phyloP scores from a whole-genome alignment of 2,797 vertebrate genomes.

The Enteromius mattozi region DNA sequence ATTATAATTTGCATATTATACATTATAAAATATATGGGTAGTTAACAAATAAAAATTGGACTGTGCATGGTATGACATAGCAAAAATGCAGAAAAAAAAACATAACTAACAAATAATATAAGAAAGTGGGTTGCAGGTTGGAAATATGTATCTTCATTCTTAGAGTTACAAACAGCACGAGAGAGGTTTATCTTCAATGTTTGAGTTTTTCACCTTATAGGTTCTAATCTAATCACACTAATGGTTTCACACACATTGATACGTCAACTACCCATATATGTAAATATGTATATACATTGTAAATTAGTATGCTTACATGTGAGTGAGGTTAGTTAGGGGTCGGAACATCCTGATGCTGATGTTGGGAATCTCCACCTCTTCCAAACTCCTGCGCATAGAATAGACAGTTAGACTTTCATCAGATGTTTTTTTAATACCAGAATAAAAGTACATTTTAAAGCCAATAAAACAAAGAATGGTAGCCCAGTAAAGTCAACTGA shows the following conservation, averaged over 20 bases:
- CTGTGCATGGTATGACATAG: too few relatives aligned
- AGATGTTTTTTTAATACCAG: neutral
- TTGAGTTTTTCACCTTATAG: too few relatives aligned
- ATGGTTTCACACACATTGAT: too few relatives aligned
- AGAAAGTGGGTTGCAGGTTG: too few relatives aligned
- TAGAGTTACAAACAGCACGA: too few relatives aligned
- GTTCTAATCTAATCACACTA: too few relatives aligned
- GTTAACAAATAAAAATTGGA: too few relatives aligned
- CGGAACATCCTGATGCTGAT: slow-evolving; percentile 74
- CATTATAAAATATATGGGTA: neutral
- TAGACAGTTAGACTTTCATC: neutral
- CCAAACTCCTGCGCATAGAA: slow-evolving; percentile 68
- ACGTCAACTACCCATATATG: too few relatives aligned
- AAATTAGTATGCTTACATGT: slow-evolving; percentile 70
- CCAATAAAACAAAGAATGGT: neutral
- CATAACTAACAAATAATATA: too few relatives aligned
- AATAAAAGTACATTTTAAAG: neutral
- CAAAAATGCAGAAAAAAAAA: too few relatives aligned
- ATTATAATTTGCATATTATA: neutral
- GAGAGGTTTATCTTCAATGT: too few relatives aligned
- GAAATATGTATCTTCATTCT: too few relatives aligned
- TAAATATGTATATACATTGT: neutral
- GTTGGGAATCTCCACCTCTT: slow-evolving; percentile 75
- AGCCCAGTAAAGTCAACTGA: neutral
- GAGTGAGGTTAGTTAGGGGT: slow-evolving; percentile 72